Evolutionary conservation across 2,113 vertebrate genomes (phyloP), one percentile per base, ranked within the genome.

Genomic region (Aix galericulata): DNA sequence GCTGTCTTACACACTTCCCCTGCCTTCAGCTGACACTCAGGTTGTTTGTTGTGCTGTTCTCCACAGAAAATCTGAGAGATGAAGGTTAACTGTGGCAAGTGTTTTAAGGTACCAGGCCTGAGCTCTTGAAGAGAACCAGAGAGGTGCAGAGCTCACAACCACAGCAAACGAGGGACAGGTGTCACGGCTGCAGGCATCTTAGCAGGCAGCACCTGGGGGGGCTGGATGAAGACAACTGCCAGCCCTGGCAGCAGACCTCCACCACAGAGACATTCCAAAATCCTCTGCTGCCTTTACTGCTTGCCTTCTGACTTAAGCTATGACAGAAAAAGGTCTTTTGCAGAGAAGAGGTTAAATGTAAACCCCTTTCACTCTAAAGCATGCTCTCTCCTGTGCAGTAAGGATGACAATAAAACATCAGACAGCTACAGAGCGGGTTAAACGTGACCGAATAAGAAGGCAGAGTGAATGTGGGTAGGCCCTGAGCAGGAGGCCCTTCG

Each of bases 11-110:
- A 72, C 6, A 42, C 44, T 55, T 67, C 15, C 50, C 50, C 38
- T 44, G 26, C 50, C 82, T 81, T 84, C 73, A 38, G 0, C 10
- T 81, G 69, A 40, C 29, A 85, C 67, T 36, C 2, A 1, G 27
- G 40, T 77, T 32, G 29, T 3, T 34, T 0, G 1, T 26, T 38
- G 31, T 0, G 0, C 3, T 62, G n/a, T 15, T 76, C 58, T 44
- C 66, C 10, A 13, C 83, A 38, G 15, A 86, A 12, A 48, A 81
- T 29, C 25, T 59, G 11, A 48, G 13, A 68, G 29, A 55, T 8
- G 6, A 85, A 91, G 3, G 8, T 25, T 10, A 55, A 69, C 75
- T 0, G 1, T 3, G 38, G 16, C 2, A 60, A 46, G 2, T 11
- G 66, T 79, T 88, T 79, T 23, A 83, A 83, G 32, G 32, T 46